A percentile compares a stretch with the other conserved stretches of the same genome.
Evolutionary conservation across 2,797 vertebrate species (phyloP).

Genomic region (Acrossocheilus fasciatus): DNA sequence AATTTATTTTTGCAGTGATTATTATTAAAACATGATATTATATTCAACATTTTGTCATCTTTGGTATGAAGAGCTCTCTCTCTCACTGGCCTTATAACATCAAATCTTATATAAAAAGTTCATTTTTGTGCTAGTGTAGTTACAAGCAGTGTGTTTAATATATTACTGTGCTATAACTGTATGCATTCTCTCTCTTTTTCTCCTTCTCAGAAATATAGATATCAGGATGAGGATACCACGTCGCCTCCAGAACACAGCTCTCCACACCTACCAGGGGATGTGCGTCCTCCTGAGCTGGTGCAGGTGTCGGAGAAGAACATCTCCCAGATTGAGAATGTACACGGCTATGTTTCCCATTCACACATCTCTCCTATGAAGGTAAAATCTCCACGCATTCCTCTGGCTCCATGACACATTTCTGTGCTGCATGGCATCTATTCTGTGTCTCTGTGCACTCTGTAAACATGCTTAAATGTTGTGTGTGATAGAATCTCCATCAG

Average conservation of each 20-base stretch:
- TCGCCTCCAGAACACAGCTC: slow-evolving; percentile 85
- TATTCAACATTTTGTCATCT: too few species aligned
- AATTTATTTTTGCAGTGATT: too few species aligned
- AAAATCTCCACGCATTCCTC: slow-evolving; percentile 47
- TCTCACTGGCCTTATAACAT: too few species aligned
- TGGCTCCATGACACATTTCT: slow-evolving; percentile 14
- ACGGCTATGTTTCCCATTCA: slow-evolving; percentile 93
- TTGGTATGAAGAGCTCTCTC: too few species aligned
- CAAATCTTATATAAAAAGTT: not conserved
- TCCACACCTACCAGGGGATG: slow-evolving; percentile 80
- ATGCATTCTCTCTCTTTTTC: not conserved
- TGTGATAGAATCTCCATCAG: slow-evolving; percentile 49
- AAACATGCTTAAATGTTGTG: slow-evolving; percentile 40
- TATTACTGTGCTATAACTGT: not conserved
- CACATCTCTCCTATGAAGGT: slow-evolving; percentile 92
- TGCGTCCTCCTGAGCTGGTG: slow-evolving; percentile 89
- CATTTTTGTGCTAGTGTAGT: not conserved
- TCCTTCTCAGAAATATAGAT: slow-evolving; percentile 89
- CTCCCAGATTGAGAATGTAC: slow-evolving; percentile 95
- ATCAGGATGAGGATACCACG: slow-evolving; percentile 90
- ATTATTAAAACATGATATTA: too few species aligned
- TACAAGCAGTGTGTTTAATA: not conserved
- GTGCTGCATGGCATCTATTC: slow-evolving; percentile 28
- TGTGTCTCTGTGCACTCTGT: slow-evolving; percentile 43
- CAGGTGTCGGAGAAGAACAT: slow-evolving; percentile 94